Conservation (phyloP, 2,888 invertebrate genomes). For the Lamellibrachia columna region DNA sequence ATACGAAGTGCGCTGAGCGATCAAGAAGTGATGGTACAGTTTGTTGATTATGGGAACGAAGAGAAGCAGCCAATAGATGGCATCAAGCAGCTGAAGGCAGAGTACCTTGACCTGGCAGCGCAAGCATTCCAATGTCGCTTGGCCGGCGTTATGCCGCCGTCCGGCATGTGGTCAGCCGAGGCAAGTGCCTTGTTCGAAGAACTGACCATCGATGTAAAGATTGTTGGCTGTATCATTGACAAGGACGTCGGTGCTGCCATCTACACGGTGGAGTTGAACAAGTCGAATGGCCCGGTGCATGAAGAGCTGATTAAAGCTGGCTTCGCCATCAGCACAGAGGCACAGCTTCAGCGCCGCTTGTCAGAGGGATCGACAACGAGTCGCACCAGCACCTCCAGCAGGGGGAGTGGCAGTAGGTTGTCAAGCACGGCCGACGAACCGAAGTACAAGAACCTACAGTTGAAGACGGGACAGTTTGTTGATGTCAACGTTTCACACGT, state of each 20-base stretch:
- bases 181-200: constrained; percentile 49
- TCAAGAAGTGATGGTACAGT: constrained; percentile 49
- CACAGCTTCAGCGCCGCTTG: background rate
- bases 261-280: constrained; percentile 21
- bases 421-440: background rate
- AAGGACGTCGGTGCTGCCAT: constrained; percentile 1
- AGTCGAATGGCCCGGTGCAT: background rate
- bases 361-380: background rate
- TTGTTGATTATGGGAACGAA: constrained; percentile 62
- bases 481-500: constrained; percentile 32
- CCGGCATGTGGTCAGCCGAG: constrained; percentile 34
- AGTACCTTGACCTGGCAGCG: constrained; percentile 38
- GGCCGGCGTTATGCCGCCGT: constrained; percentile 30
- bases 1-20: constrained; percentile 40
- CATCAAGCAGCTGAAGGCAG: constrained; percentile 40
- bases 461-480: background rate
- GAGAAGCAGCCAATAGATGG: constrained; percentile 38
- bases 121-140: constrained; percentile 44
- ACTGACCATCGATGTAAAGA: constrained; percentile 59
- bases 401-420: constrained; percentile 8
- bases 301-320: constrained; percentile 22
- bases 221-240: constrained; percentile 37
- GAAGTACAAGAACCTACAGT: constrained; percentile 19
- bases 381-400: constrained; percentile 17
- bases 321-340: background rate